phyloP scores from a whole-genome alignment of 1,140 invertebrate species.

The Lucilia sericata region DNA sequence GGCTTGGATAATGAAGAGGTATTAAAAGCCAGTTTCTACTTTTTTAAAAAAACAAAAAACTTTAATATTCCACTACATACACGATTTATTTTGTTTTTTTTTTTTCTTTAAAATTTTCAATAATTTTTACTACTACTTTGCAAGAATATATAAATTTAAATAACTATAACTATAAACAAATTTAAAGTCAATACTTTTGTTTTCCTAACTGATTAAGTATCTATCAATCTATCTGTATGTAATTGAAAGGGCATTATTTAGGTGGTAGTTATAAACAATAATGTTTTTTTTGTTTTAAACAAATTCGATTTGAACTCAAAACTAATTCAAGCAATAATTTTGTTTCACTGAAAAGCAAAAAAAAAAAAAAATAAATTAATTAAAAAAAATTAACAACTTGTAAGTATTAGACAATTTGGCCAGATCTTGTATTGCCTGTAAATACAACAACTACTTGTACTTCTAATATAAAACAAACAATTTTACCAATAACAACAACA shows the following conservation, averaged over 20 bases:
- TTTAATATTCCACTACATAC: slow-evolving; percentile 43
- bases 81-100: slow-evolving; percentile 38
- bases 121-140: slow-evolving; percentile 42
- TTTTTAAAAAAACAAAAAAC: slow-evolving; percentile 22
- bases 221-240: not conserved
- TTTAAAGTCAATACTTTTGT: too few relatives aligned
- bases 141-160: slow-evolving; percentile 12
- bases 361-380: not conserved
- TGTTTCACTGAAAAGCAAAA: too few relatives aligned
- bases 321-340: too few relatives aligned
- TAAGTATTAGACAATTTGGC: slow-evolving; percentile 35
- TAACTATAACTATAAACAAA: not conserved
- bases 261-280: not conserved
- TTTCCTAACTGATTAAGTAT: not conserved
- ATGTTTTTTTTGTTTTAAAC: not conserved
- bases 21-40: slow-evolving; percentile 67
- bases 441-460: not conserved
- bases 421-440: slow-evolving; percentile 31
- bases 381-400: slow-evolving; percentile 18
- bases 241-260: slow-evolving; percentile 2
- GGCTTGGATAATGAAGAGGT: slow-evolving; percentile 89
- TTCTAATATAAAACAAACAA: not conserved
- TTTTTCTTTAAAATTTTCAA: slow-evolving; percentile 34
- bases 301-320: not conserved
- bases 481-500: not conserved